These are phyloP conservation scores for Mus spretus DNA, from an alignment of 2,797 vertebrate species.

Conservation along the genomic window DNA sequence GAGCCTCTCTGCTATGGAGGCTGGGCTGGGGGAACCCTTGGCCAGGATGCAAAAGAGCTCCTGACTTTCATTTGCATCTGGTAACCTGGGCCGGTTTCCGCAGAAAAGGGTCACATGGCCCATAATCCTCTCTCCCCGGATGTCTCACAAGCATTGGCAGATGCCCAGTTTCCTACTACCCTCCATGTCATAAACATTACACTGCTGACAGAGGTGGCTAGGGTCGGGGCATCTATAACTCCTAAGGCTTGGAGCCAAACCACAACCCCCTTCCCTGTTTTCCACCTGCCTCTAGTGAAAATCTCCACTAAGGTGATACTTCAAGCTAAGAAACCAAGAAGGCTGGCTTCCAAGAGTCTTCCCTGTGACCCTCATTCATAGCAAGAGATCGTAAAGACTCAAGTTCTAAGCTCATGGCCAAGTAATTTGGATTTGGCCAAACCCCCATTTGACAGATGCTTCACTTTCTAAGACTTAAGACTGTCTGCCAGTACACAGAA, in stretches of 20 bases:
- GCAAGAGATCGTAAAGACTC: background rate
- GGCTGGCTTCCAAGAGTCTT: background rate
- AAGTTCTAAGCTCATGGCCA: background rate
- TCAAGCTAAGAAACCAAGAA: background rate
- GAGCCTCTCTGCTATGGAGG: background rate
- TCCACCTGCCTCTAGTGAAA: background rate
- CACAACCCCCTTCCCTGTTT: background rate
- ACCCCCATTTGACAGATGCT: background rate
- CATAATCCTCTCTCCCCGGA: constrained; percentile 35
- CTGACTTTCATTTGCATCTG: constrained; percentile 48
- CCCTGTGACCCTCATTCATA: background rate
- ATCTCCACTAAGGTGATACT: background rate
- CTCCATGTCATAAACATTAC: background rate
- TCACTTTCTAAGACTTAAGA: background rate
- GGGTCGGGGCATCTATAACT: background rate
- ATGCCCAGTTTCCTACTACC: background rate
- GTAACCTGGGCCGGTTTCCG: constrained; percentile 53
- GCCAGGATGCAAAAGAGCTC: constrained; percentile 38
- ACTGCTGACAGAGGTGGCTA: background rate
- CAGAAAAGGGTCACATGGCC: constrained; percentile 35
- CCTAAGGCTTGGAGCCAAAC: background rate
- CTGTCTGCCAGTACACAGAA: background rate
- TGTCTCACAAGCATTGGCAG: background rate
- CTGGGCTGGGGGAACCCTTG: background rate
- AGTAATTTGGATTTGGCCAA: constrained; percentile 23